Evolutionary conservation across 2,113 vertebrate genomes (phyloP).

Genomic region (Xenopus borealis): DNA sequence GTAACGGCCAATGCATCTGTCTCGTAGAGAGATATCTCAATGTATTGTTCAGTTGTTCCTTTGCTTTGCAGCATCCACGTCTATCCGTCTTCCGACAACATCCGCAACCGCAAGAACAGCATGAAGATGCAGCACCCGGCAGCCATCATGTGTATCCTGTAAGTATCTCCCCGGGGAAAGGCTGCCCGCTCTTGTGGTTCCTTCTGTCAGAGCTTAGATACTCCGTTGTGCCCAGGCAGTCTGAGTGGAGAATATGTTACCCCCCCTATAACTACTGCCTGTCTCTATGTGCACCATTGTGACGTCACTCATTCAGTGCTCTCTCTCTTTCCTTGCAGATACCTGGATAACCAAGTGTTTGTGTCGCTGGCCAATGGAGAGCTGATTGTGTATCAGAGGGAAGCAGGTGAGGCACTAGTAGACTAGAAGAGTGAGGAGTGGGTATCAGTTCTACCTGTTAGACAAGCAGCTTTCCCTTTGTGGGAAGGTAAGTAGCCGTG

Average conservation of each 20-base stretch:
- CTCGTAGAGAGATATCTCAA: too few relatives aligned
- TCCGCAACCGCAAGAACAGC: conserved; percentile 96
- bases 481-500: too few relatives aligned
- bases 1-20: too few relatives aligned
- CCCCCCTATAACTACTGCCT: too few relatives aligned
- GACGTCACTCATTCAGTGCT: too few relatives aligned
- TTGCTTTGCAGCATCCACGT: conserved; percentile 82
- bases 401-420: conserved; percentile 77
- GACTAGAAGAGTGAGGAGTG: background rate
- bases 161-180: conserved; percentile 50
- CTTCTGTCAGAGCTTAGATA: too few relatives aligned
- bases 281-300: too few relatives aligned
- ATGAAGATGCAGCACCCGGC: conserved; percentile 96
- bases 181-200: background rate
- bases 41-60: background rate
- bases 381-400: conserved; percentile 89
- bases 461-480: too few relatives aligned
- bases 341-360: conserved; percentile 94
- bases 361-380: conserved; percentile 93
- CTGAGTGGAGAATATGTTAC: too few relatives aligned
- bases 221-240: too few relatives aligned
- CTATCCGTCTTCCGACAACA: conserved; percentile 97
- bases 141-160: conserved; percentile 89
- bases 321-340: conserved; percentile 62
- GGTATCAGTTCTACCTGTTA: too few relatives aligned